These are phyloP conservation scores for Smutsia gigantea DNA, from an alignment of 2,797 vertebrate genomes.

Conservation along the genomic window DNA sequence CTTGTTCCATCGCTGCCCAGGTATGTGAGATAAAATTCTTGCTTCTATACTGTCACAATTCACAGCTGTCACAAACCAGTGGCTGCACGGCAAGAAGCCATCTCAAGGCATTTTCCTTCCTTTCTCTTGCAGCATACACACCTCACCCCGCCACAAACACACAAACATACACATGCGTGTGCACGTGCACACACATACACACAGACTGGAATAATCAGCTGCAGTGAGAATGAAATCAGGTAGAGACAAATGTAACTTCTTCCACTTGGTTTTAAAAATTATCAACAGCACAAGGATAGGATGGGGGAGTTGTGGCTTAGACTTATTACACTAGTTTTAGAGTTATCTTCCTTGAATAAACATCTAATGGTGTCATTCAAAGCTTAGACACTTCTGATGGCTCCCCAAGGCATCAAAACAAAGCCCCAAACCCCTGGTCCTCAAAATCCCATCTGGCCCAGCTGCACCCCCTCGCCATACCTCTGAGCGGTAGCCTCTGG, in stretches of 20 bases:
- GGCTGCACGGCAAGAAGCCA: background rate
- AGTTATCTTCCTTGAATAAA: slow-evolving; percentile 6
- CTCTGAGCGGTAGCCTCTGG: background rate
- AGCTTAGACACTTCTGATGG: background rate
- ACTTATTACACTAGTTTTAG: background rate
- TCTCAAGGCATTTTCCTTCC: background rate
- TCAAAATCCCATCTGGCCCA: background rate
- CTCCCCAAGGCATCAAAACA: slow-evolving; percentile 14
- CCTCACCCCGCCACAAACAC: background rate
- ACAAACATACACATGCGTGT: background rate
- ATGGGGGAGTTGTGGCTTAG: background rate
- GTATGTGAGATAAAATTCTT: background rate
- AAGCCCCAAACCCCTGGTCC: background rate
- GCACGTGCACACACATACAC: background rate
- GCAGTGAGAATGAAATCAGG: background rate
- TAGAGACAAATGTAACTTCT: slow-evolving; percentile 46
- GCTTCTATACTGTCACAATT: background rate
- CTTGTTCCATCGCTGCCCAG: slow-evolving; percentile 1
- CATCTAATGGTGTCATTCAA: background rate
- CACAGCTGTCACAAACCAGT: background rate
- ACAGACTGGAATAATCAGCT: background rate
- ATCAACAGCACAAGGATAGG: background rate
- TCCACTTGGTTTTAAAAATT: slow-evolving; percentile 4
- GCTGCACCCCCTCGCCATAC: background rate
- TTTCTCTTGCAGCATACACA: background rate